phyloP scores from a whole-genome alignment of 1,140 invertebrate species.

The Drosophila punjabiensis region DNA sequence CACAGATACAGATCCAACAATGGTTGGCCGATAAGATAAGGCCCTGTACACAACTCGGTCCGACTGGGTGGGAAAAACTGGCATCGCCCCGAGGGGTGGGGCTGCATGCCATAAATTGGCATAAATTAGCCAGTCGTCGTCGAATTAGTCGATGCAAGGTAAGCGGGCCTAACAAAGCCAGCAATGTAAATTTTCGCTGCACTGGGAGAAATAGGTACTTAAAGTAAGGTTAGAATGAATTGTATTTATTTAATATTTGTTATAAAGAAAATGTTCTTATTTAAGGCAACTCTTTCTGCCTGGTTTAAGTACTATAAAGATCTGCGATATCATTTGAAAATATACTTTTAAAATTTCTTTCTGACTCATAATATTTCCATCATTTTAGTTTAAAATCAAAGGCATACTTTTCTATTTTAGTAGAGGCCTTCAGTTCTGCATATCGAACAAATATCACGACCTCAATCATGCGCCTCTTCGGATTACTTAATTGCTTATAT shows the following conservation, averaged over 20 bases:
- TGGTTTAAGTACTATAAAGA: too few relatives aligned
- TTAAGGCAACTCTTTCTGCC: too few relatives aligned
- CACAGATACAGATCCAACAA: constrained; percentile 38
- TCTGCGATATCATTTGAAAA: neutral
- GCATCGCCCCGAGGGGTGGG: constrained; percentile 39
- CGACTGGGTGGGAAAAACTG: constrained; percentile 36
- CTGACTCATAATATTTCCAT: neutral
- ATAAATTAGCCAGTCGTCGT: constrained; percentile 64
- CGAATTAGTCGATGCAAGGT: constrained; percentile 72
- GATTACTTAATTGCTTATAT: constrained; percentile 13
- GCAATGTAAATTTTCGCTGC: constrained; percentile 45
- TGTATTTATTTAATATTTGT: neutral
- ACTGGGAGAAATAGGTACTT: constrained; percentile 7
- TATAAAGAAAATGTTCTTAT: neutral
- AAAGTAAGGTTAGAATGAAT: too few relatives aligned
- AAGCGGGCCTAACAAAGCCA: constrained; percentile 46
- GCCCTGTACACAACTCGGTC: constrained; percentile 19
- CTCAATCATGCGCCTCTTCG: constrained; percentile 14
- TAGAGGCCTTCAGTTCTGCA: constrained; percentile 6
- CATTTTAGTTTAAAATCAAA: neutral
- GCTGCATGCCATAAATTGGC: constrained; percentile 75
- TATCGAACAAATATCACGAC: constrained; percentile 13
- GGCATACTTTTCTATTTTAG: constrained; percentile 11
- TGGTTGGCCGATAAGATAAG: constrained; percentile 38
- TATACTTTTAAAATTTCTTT: neutral